Conservation (phyloP, 2,888 invertebrate species). For the Synergus japonicus region DNA sequence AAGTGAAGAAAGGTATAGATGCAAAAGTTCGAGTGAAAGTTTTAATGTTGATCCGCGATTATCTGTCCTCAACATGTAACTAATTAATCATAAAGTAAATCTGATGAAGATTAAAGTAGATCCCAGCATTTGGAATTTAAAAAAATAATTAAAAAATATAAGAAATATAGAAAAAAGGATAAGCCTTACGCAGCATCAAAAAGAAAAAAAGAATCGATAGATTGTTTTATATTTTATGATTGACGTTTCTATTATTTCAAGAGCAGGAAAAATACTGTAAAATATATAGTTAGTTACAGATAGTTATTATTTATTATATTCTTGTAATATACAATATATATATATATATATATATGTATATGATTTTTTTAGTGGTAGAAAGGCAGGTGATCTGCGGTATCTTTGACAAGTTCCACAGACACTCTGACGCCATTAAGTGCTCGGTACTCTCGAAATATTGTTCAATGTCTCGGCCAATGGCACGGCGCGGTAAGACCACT, state of each 20-base stretch:
- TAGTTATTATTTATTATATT: background rate
- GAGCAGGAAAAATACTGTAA: background rate
- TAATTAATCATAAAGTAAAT: constrained; percentile 21
- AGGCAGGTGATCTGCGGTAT: background rate
- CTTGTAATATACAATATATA: background rate
- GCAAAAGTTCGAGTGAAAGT: constrained; percentile 27
- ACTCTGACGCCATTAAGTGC: constrained; percentile 23
- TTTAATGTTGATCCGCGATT: background rate
- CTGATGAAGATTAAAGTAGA: background rate
- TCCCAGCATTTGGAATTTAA: background rate
- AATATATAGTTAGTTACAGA: background rate
- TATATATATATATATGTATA: background rate
- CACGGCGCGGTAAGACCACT: constrained; percentile 40
- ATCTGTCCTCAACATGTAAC: background rate
- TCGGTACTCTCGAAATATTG: constrained; percentile 49
- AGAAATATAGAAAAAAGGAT: background rate
- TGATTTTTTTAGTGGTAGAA: background rate
- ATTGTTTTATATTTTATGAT: background rate
- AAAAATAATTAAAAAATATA: background rate
- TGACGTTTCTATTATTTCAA: background rate
- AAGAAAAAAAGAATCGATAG: background rate
- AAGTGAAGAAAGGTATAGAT: constrained; percentile 19
- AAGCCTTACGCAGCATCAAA: background rate
- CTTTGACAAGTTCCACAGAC: constrained; percentile 21
- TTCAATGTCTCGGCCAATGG: constrained; percentile 53